Percentiles rank a stretch among this genome's conserved stretches.
These are phyloP conservation scores for Trachurus trachurus DNA, from an alignment of 2,797 vertebrate species.

Conservation along the genomic window DNA sequence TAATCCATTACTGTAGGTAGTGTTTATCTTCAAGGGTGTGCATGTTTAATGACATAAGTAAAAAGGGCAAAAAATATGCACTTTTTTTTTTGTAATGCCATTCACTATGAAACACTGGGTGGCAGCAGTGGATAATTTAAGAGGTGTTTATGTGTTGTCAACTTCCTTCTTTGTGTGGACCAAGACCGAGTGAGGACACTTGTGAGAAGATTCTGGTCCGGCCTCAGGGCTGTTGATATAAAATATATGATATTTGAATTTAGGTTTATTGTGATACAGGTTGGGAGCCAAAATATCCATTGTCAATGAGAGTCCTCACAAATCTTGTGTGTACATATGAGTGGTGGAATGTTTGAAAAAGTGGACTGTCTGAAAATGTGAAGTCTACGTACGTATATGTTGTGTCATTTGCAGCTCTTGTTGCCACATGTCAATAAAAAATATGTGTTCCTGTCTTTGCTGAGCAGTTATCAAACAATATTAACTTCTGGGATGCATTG, in stretches of 20 bases:
- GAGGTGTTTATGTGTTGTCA: background rate
- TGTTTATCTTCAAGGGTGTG: background rate
- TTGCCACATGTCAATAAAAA: slow-evolving; percentile 9
- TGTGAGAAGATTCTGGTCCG: background rate
- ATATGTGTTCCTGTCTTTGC: background rate
- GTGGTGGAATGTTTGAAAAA: background rate
- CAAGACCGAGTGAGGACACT: background rate
- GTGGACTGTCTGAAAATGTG: background rate
- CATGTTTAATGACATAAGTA: background rate
- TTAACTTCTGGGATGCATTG: background rate
- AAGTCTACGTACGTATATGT: background rate
- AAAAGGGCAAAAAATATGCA: background rate
- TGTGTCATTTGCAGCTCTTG: background rate
- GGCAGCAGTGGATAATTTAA: slow-evolving; percentile 30
- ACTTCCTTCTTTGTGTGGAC: background rate
- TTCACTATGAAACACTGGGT: slow-evolving; percentile 20
- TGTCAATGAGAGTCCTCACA: background rate
- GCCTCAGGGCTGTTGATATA: background rate
- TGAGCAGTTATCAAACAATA: slow-evolving; percentile 15
- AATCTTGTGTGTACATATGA: background rate
- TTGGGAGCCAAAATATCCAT: background rate
- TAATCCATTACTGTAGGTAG: background rate
- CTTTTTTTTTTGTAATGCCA: background rate
- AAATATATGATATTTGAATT: background rate
- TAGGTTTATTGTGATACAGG: background rate